These are phyloP conservation scores for Myoxocephalus aenaeus DNA, from an alignment of 2,797 vertebrate genomes.

Conservation along the genomic window DNA sequence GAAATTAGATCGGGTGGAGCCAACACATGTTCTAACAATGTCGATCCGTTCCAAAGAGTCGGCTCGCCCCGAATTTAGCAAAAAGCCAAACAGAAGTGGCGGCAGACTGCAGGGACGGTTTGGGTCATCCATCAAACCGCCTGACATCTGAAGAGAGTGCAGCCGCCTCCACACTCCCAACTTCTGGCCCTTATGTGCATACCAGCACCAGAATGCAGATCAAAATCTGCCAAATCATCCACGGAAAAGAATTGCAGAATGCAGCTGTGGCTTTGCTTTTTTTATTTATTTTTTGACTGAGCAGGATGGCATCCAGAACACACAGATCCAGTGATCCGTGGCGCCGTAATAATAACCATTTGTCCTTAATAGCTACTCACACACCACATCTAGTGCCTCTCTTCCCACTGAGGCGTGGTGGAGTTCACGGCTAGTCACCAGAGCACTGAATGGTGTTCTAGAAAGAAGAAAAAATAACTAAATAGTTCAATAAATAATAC, in stretches of 20 bases:
- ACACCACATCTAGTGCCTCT: conserved; percentile 14
- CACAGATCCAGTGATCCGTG: conserved; percentile 45
- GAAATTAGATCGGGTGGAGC: conserved; percentile 24
- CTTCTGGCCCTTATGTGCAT: conserved; percentile 38
- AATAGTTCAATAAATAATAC: conserved; percentile 48
- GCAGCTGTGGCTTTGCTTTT: conserved; percentile 9
- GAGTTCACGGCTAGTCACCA: conserved; percentile 35
- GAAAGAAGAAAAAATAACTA: conserved; percentile 12
- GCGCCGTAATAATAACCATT: conserved; percentile 38
- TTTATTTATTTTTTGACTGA: conserved; percentile 12
- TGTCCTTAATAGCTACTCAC: conserved; percentile 37
- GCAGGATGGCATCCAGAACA: conserved; percentile 13
- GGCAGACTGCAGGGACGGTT: conserved; percentile 50
- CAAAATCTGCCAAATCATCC: conserved; percentile 17
- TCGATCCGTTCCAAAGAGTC: conserved; percentile 23
- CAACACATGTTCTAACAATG: conserved; percentile 36
- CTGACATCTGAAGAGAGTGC: conserved; percentile 40
- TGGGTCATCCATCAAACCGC: conserved; percentile 61
- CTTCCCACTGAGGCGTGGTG: conserved; percentile 24
- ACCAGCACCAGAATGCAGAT: conserved; percentile 27
- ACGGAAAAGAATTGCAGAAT: conserved; percentile 13
- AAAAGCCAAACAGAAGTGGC: conserved; percentile 47
- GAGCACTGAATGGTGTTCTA: conserved; percentile 23
- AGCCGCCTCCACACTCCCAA: conserved; percentile 30
- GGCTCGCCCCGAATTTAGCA: conserved; percentile 35